A percentile compares a stretch with the other conserved stretches of the same genome.
phyloP scores from a whole-genome alignment of 2,888 invertebrate genomes.

The Osmoderma eremita region DNA sequence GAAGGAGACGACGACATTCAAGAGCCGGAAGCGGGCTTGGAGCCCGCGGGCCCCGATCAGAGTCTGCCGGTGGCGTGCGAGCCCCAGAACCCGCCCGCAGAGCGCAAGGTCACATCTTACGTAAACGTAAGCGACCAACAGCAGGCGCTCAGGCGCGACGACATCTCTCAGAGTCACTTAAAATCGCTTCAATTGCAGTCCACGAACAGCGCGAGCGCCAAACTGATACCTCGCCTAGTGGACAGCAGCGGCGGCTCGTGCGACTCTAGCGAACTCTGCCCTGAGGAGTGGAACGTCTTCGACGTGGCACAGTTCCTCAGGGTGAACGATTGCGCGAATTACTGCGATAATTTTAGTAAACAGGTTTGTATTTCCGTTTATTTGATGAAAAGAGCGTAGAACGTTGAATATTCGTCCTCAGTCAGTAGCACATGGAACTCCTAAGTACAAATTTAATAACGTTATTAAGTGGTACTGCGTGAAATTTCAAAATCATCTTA shows the following conservation, averaged over 20 bases:
- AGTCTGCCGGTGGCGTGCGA: slow-evolving; percentile 63
- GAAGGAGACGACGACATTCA: slow-evolving; percentile 61
- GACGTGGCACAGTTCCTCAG: slow-evolving; percentile 92
- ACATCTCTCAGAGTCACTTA: slow-evolving; percentile 8
- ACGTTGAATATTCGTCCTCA: too few relatives aligned
- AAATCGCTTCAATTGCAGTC: slow-evolving; percentile 52
- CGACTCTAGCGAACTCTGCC: slow-evolving; percentile 68
- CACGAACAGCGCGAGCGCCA: slow-evolving; percentile 63
- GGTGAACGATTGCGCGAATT: slow-evolving; percentile 84
- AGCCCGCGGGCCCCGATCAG: slow-evolving; percentile 69
- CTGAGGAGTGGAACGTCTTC: slow-evolving; percentile 81
- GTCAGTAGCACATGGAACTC: too few relatives aligned
- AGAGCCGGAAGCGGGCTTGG: slow-evolving; percentile 67
- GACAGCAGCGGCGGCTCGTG: slow-evolving; percentile 68
- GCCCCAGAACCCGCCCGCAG: slow-evolving; percentile 64
- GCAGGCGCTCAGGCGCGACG: slow-evolving; percentile 1
- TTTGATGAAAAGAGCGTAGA: background rate
- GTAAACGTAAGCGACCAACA: slow-evolving; percentile 65
- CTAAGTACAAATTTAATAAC: too few relatives aligned
- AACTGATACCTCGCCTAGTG: slow-evolving; percentile 73
- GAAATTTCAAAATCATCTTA: too few relatives aligned
- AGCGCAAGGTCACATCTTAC: slow-evolving; percentile 72
- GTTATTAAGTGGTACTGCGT: too few relatives aligned
- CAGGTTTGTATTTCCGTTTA: slow-evolving; percentile 55
- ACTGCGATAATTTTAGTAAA: slow-evolving; percentile 74